A percentile compares a stretch with the other conserved stretches of the same genome.
phyloP scores from a whole-genome alignment of 1,140 invertebrate species.

The Hydropsyche tenuis region DNA sequence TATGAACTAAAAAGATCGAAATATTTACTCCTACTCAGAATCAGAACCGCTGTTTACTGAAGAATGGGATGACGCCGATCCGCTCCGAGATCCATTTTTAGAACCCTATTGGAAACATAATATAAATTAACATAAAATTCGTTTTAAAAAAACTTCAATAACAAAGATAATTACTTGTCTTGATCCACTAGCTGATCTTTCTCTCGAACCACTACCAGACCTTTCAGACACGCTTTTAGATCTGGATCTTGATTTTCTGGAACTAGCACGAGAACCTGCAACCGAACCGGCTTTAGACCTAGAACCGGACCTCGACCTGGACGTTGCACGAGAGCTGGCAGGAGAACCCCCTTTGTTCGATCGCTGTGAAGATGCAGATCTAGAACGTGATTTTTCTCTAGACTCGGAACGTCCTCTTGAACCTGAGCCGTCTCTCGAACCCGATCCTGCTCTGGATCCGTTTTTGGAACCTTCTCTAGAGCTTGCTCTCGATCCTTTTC shows the following conservation, averaged over 20 bases:
- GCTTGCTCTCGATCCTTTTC: constrained; percentile 34
- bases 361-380: background rate
- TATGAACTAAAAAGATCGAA: background rate
- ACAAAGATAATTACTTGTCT: constrained; percentile 52
- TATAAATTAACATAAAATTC: background rate
- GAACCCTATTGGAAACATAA: constrained; percentile 1
- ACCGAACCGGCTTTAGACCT: constrained; percentile 48
- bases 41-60: constrained; percentile 44
- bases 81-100: constrained; percentile 39
- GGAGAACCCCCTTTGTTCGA: constrained; percentile 11
- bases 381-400: constrained; percentile 45
- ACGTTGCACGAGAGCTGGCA: constrained; percentile 53
- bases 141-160: background rate
- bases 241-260: constrained; percentile 52
- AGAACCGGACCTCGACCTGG: constrained; percentile 53
- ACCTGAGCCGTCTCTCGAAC: constrained; percentile 50
- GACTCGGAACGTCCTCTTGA: constrained; percentile 49
- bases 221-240: constrained; percentile 55
- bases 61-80: constrained; percentile 46
- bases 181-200: constrained; percentile 57
- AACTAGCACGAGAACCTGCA: constrained; percentile 37
- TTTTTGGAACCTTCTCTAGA: constrained; percentile 47
- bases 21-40: constrained; percentile 40
- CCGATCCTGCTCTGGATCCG: constrained; percentile 50
- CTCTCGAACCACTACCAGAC: constrained; percentile 55